Base-by-base conservation (phyloP, 2,888 invertebrate species). In the Spisula subtruncata region DNA sequence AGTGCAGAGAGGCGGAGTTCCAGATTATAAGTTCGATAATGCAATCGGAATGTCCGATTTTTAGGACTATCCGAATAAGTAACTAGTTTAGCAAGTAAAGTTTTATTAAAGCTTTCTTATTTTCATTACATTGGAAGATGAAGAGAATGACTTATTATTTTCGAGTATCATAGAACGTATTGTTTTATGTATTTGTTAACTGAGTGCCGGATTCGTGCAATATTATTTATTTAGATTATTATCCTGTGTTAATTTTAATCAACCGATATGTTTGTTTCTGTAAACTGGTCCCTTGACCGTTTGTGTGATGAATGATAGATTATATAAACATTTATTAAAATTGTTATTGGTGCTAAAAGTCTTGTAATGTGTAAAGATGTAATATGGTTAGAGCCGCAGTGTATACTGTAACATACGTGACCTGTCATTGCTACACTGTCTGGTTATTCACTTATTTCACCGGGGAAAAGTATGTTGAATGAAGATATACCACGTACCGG, bases 21-120 rank as follows among this genome's bases (percentile, higher is more conserved):
- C 88, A 51, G 83, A 81, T 79, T 88, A 83, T 81, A 86, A 75
- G 35, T 91, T 80, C 84, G 86, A 91, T 81, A 51, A n/a, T 60
- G 87, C 89, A 18, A 88, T 89, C 41, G 91, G 90, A 56, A 84
- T 91, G 83, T 92, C 92, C 54, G 92, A 92, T 83, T 92, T 92
- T 85, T 92, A 92, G 86, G 75, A 85, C 85, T 56, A 79, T 85
- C 85, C 56, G 80, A 80, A 56, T 32, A 48, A 80, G 29, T 85
- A 85, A 79, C 29, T 85, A 85, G 80, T 75, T 75, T 75, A 75
- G 75, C 75, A 32, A 75, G 35, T 18, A 56, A 48, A 80, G 79
- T 80, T 80, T n/a, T 79, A 51, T 85, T 85, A n/a, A 54, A 80
- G 80, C 80, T 80, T 85, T 85, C 35, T 56, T 54, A 85, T 56